Evolutionary conservation across 1,140 invertebrate species (phyloP).

Genomic region (Pseudomyrmex pallidus): DNA sequence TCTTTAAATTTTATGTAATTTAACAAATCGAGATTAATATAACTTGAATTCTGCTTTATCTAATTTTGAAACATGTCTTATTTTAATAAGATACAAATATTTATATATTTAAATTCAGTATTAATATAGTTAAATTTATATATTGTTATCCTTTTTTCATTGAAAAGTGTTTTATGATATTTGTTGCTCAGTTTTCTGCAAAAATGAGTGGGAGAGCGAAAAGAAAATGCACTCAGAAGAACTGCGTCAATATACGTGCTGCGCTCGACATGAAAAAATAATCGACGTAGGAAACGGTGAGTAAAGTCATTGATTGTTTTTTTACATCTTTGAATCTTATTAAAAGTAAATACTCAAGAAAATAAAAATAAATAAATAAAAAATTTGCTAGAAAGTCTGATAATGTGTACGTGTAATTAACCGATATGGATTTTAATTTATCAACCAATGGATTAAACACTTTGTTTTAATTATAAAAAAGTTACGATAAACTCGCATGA

Average conservation of each 20-base stretch:
- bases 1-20: no score
- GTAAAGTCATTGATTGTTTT: constrained; percentile 28
- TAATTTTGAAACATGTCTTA: no score
- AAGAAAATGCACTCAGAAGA: constrained; percentile 63
- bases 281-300: constrained; percentile 81
- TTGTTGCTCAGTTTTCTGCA: constrained; percentile 66
- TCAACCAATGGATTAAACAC: no score
- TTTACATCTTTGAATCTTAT: background rate
- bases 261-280: constrained; percentile 80
- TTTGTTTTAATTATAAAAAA: no score
- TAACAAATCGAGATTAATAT: no score
- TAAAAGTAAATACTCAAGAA: background rate
- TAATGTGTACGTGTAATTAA: background rate
- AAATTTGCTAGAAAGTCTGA: background rate
- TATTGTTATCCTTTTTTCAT: no score
- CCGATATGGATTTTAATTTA: no score
- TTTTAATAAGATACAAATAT: no score
- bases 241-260: constrained; percentile 73
- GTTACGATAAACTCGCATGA: no score
- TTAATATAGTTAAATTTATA: no score
- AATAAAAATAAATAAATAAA: background rate
- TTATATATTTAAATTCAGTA: no score
- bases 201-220: constrained; percentile 46
- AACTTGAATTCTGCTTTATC: no score
- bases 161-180: background rate